phyloP scores from a whole-genome alignment of 2,113 vertebrate genomes.

The Isurus oxyrinchus region DNA sequence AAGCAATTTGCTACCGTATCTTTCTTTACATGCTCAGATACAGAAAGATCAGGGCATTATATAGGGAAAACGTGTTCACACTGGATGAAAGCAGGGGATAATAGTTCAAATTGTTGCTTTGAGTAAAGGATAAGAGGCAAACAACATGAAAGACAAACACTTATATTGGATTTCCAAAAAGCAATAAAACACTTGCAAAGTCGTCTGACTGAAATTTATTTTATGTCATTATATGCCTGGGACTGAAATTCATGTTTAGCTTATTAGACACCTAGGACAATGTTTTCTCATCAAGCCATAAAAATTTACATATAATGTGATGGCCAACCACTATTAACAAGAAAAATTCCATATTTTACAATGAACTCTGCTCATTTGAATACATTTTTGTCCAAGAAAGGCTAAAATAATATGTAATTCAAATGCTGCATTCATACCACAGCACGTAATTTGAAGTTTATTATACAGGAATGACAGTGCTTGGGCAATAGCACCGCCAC shows the following conservation, averaged over 20 bases:
- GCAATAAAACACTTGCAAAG: constrained; percentile 12
- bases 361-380: constrained; percentile 18
- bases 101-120: not conserved
- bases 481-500: not conserved
- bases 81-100: not conserved
- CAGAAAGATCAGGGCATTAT: not conserved
- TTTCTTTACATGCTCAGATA: not conserved
- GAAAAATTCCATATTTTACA: constrained; percentile 36
- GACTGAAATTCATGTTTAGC: constrained; percentile 30
- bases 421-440: not conserved
- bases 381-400: not conserved
- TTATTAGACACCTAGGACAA: constrained; percentile 30
- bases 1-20: not conserved
- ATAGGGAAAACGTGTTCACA: not conserved
- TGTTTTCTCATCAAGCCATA: constrained; percentile 34
- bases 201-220: constrained; percentile 14
- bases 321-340: constrained; percentile 35
- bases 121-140: not conserved
- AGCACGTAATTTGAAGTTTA: constrained; percentile 17
- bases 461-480: constrained; percentile 3
- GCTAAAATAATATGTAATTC: not conserved
- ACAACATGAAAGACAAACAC: not conserved
- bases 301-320: constrained; percentile 32
- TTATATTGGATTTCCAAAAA: not conserved
- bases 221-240: constrained; percentile 13